Percentiles rank a stretch among this genome's conserved stretches.
Conservation (phyloP, 2,113 vertebrate species). For the Aix galericulata region DNA sequence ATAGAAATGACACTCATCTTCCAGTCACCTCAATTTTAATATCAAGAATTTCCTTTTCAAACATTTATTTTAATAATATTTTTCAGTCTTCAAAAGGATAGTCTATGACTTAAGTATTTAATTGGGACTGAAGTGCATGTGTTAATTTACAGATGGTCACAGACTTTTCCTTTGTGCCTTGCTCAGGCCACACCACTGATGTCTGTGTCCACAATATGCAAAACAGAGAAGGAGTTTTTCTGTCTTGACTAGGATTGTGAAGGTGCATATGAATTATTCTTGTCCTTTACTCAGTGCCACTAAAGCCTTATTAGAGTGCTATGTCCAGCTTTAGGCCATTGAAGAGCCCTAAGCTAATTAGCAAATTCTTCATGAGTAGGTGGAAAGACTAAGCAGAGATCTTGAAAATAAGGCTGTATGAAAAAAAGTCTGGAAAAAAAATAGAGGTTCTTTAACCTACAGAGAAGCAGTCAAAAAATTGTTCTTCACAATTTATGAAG, state of each 20-base stretch:
- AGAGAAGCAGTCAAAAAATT: neutral
- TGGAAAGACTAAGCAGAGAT: neutral
- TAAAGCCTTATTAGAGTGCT: neutral
- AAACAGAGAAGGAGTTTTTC: neutral
- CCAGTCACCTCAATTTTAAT: neutral
- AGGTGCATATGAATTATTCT: neutral
- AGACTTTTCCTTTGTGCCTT: neutral
- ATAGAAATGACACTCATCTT: neutral
- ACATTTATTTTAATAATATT: neutral
- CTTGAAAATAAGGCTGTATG: neutral
- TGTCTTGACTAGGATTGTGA: neutral
- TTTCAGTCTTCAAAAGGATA: neutral
- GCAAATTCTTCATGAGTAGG: neutral
- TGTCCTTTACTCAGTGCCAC: neutral
- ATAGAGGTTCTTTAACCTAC: neutral
- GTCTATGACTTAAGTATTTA: neutral
- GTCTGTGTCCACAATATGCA: neutral
- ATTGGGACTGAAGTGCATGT: neutral
- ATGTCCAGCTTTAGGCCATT: neutral
- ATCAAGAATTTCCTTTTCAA: neutral
- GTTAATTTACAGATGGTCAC: neutral
- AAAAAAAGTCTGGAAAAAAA: neutral
- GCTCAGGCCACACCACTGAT: rapidly evolving
- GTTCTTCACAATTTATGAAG: rapidly evolving
- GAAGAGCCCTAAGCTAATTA: neutral